Percentiles rank a stretch among this genome's conserved stretches.
phyloP scores from a whole-genome alignment of 2,113 vertebrate genomes.

The Vanacampus margaritifer region DNA sequence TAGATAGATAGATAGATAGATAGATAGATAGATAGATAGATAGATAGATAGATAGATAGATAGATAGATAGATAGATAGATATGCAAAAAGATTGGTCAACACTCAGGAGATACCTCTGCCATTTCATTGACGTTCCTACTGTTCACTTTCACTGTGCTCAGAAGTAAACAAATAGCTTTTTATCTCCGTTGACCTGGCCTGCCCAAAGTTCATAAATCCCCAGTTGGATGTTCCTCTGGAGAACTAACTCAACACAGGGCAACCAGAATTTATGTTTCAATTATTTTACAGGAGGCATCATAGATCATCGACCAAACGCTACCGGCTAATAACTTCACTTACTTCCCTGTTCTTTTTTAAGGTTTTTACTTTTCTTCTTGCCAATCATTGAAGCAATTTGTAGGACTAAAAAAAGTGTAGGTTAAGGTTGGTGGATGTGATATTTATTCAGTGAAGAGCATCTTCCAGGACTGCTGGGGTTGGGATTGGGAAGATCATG shows the following conservation, averaged over 20 bases:
- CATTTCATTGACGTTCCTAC: neutral
- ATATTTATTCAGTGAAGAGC: constrained; percentile 46
- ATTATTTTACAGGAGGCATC: neutral
- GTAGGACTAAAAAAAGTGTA: constrained; percentile 21
- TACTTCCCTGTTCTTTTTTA: constrained; percentile 4
- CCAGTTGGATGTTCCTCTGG: constrained; percentile 7
- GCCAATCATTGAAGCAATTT: constrained; percentile 60
- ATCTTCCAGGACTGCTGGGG: constrained; percentile 18
- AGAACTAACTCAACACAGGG: neutral
- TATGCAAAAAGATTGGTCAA: constrained; percentile 7
- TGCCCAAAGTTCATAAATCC: constrained; percentile 29
- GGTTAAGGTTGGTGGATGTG: constrained; percentile 52
- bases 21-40: neutral
- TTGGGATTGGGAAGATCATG: constrained; percentile 14
- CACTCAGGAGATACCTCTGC: constrained; percentile 25
- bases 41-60: no score
- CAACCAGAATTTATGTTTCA: constrained; percentile 16
- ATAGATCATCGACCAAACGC: neutral
- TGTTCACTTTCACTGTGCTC: constrained; percentile 5
- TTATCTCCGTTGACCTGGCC: constrained; percentile 23
- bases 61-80: neutral
- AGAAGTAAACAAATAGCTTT: constrained; percentile 35
- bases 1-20: neutral
- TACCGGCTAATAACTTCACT: constrained; percentile 25
- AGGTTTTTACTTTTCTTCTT: constrained; percentile 23